A percentile compares a stretch with the other conserved stretches of the same genome.
phyloP scores from a whole-genome alignment of 2,113 vertebrate genomes.

The Zootoca vivipara region DNA sequence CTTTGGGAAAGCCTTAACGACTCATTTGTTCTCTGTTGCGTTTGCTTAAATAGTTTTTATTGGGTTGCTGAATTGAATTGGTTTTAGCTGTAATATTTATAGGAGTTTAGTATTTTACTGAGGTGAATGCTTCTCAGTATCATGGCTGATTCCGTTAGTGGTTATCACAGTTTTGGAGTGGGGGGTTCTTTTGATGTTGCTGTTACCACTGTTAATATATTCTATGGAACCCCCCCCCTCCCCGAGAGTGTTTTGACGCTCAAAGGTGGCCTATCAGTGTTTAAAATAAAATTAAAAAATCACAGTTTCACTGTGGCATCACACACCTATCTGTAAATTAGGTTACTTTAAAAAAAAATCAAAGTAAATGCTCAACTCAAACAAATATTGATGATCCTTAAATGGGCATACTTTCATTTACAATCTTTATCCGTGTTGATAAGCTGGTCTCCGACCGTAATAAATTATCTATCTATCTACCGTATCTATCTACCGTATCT shows the following conservation, averaged over 20 bases:
- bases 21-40: no score
- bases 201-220: no score
- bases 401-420: constrained; percentile 43
- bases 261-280: background rate
- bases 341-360: constrained; percentile 43
- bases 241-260: no score
- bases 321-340: constrained; percentile 48
- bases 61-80: background rate
- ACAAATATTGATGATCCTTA: constrained; percentile 52
- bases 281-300: background rate
- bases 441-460: no score
- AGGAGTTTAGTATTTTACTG: background rate
- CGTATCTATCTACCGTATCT: no score
- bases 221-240: no score
- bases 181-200: no score
- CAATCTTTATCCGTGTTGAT: background rate
- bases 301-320: constrained; percentile 52
- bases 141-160: no score
- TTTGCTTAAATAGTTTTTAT: background rate
- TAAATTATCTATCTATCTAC: no score
- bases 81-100: background rate
- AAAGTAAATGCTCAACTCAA: constrained; percentile 46
- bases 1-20: no score
- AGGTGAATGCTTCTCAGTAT: no score
- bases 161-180: no score